These are phyloP conservation scores for Penaeus indicus DNA, from an alignment of 1,140 invertebrate species.

Conservation along the genomic window DNA sequence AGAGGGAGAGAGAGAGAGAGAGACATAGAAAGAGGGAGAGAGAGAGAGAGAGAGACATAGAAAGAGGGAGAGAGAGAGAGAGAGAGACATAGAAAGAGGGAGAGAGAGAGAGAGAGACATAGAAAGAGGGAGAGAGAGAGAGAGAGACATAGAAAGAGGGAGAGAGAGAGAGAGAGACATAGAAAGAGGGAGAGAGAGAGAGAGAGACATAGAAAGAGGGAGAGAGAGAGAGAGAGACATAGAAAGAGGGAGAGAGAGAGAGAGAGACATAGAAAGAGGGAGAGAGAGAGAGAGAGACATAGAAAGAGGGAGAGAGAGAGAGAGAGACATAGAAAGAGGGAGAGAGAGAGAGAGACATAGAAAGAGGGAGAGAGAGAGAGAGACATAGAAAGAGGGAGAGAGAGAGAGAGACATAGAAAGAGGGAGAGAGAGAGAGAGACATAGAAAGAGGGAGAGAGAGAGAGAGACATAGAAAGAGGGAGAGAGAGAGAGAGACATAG, in stretches of 20 bases:
- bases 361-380: background rate
- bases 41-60: background rate
- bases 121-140: background rate
- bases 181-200: background rate
- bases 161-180: background rate
- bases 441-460: background rate
- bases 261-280: slow-evolving; percentile 10
- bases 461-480: background rate
- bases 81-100: background rate
- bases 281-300: background rate
- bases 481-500: background rate
- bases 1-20: background rate
- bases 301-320: background rate
- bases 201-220: background rate
- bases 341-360: no score
- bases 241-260: background rate
- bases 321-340: no score
- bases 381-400: background rate
- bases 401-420: background rate
- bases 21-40: background rate
- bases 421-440: background rate
- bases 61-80: background rate
- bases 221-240: background rate
- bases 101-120: background rate
- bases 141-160: accelerated